Conservation (phyloP, 2,113 vertebrate species). For the Sigmodon hispidus region DNA sequence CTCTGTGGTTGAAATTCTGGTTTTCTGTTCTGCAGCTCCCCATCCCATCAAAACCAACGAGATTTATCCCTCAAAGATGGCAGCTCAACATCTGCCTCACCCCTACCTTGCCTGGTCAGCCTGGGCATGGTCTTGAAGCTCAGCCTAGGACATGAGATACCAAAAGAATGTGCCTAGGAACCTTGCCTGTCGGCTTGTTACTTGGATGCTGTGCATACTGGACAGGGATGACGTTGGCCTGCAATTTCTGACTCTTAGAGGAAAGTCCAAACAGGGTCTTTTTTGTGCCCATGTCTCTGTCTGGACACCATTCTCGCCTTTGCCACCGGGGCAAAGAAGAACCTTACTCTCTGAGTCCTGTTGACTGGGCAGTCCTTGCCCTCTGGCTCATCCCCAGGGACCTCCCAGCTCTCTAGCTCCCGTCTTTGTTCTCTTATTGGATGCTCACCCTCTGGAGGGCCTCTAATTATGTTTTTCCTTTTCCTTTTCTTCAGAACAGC, state of each 20-base stretch:
- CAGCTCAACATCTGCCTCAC: not conserved
- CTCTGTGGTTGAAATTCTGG: not conserved
- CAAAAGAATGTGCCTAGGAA: not conserved
- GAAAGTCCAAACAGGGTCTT: not conserved
- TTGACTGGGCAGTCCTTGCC: not conserved
- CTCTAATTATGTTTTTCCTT: not conserved
- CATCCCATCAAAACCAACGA: not conserved
- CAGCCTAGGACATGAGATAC: not conserved
- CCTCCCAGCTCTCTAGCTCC: not conserved
- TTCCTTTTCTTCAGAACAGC: not conserved
- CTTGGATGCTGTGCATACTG: not conserved
- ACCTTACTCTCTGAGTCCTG: not conserved
- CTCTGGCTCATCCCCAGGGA: not conserved
- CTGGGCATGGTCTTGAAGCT: not conserved
- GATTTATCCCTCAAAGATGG: not conserved
- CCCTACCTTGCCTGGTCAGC: not conserved
- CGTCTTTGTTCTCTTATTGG: not conserved
- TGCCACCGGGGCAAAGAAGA: not conserved
- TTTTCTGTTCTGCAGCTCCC: conserved; percentile 33
- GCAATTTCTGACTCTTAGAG: not conserved
- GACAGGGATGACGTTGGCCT: not conserved
- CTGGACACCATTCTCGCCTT: not conserved
- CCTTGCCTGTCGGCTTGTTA: not conserved
- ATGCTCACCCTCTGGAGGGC: not conserved
- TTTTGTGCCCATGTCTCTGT: not conserved